Evolutionary conservation across 2,113 vertebrate species (phyloP).

Genomic region (Synchiropus splendidus): DNA sequence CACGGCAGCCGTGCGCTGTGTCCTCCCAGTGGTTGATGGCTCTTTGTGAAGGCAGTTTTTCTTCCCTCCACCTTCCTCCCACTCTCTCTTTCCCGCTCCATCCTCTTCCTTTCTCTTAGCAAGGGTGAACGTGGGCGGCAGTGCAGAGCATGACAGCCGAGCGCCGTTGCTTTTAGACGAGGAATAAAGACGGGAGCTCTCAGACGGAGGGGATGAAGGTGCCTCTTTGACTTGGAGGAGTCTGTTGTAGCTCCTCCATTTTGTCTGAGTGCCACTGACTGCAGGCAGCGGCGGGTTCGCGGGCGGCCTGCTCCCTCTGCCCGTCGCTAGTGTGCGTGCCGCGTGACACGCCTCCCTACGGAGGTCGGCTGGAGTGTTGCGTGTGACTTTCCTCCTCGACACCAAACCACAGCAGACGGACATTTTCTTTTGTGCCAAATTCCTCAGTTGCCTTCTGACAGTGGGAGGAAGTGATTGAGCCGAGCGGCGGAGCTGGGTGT

Average conservation of each 20-base stretch:
- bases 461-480: no score
- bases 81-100: constrained; percentile 10
- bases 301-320: not conserved
- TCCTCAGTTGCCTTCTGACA: no score
- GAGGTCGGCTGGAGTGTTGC: not conserved
- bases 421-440: no score
- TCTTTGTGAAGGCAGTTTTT: constrained; percentile 39
- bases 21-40: constrained; percentile 52
- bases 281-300: no score
- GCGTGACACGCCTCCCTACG: constrained; percentile 6
- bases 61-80: constrained; percentile 7
- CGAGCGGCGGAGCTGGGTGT: no score
- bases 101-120: constrained; percentile 30
- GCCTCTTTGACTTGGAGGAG: constrained; percentile 20
- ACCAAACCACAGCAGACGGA: no score
- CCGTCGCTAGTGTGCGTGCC: constrained; percentile 15
- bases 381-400: no score
- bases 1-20: constrained; percentile 50
- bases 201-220: constrained; percentile 22
- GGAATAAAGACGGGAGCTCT: constrained; percentile 49
- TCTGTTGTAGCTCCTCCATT: no score
- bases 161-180: constrained; percentile 57
- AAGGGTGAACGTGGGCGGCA: constrained; percentile 61
- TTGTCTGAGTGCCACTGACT: no score
- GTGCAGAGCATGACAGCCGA: constrained; percentile 56